These are phyloP conservation scores for Masticophis lateralis DNA, from an alignment of 2,797 vertebrate species.

Conservation along the genomic window DNA sequence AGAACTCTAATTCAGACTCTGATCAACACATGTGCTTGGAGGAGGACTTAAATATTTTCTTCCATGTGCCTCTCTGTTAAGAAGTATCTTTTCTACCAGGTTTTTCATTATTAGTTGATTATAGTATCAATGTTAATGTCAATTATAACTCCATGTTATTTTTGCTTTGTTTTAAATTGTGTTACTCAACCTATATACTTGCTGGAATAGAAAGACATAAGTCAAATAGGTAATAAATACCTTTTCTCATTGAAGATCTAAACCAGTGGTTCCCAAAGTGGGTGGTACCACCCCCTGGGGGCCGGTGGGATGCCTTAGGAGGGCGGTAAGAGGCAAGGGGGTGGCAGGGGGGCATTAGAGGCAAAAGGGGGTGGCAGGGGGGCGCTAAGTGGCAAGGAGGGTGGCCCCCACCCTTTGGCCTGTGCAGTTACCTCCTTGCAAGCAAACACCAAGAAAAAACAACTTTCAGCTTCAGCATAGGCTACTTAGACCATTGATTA, in stretches of 20 bases:
- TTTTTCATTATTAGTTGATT: not conserved
- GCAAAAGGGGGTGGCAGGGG: no score
- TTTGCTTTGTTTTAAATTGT: not conserved
- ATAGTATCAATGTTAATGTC: not conserved
- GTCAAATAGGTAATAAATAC: not conserved
- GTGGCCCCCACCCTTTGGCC: no score
- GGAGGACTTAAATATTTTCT: not conserved
- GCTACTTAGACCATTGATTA: no score
- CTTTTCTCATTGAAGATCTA: not conserved
- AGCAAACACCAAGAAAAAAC: no score
- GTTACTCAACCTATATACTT: not conserved
- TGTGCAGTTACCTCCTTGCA: no score
- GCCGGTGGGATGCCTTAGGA: no score
- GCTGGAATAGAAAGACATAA: not conserved
- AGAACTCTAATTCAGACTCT: not conserved
- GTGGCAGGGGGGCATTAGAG: no score
- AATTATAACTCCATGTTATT: not conserved
- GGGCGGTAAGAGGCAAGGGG: no score
- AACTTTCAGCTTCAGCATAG: no score
- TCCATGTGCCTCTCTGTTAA: not conserved
- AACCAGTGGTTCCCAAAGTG: no score
- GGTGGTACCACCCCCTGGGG: no score
- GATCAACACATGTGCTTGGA: not conserved
- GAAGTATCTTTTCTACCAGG: not conserved
- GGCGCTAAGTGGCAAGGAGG: no score